Percentiles rank a stretch among this genome's conserved stretches.
Conservation (phyloP, 2,888 invertebrate species). For the Eretmocerus hayati region DNA sequence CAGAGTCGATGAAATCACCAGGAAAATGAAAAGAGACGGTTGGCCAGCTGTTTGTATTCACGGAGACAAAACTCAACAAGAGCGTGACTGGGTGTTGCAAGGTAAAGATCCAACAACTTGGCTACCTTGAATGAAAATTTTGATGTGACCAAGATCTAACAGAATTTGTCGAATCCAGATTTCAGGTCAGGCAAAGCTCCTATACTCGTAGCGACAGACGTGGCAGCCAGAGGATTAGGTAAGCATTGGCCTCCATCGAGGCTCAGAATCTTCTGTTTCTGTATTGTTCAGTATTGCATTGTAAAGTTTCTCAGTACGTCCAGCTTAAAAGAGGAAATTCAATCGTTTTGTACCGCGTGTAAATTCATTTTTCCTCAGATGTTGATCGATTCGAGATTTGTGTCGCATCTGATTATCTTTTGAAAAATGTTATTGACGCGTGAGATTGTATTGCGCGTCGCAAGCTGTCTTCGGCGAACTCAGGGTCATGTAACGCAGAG, state of each 20-base stretch:
- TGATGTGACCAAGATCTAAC: too few species aligned
- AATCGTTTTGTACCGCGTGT: not conserved
- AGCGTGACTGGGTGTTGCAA: slow-evolving; percentile 87
- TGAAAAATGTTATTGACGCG: too few species aligned
- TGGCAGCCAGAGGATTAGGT: slow-evolving; percentile 91
- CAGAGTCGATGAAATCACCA: slow-evolving; percentile 87
- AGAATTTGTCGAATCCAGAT: slow-evolving; percentile 52
- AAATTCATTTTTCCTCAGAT: not conserved
- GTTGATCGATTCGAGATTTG: too few species aligned
- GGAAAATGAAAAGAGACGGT: slow-evolving; percentile 84
- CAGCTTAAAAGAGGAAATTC: slow-evolving; percentile 5
- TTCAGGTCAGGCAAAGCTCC: slow-evolving; percentile 78
- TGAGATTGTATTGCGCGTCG: too few species aligned
- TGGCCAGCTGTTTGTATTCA: slow-evolving; percentile 86
- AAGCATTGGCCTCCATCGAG: too few species aligned
- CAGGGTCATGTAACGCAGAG: too few species aligned
- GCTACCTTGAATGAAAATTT: not conserved
- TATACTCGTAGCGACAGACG: slow-evolving; percentile 90
- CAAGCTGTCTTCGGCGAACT: too few species aligned
- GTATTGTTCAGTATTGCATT: slow-evolving; percentile 7
- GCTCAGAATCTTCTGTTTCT: too few species aligned
- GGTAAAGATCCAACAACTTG: too few species aligned
- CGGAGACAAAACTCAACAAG: slow-evolving; percentile 90
- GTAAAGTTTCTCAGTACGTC: slow-evolving; percentile 9
- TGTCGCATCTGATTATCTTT: too few species aligned